Percentiles rank a stretch among this genome's conserved stretches.
Conservation (phyloP, 2,888 invertebrate genomes). For the Phortica okadai region DNA sequence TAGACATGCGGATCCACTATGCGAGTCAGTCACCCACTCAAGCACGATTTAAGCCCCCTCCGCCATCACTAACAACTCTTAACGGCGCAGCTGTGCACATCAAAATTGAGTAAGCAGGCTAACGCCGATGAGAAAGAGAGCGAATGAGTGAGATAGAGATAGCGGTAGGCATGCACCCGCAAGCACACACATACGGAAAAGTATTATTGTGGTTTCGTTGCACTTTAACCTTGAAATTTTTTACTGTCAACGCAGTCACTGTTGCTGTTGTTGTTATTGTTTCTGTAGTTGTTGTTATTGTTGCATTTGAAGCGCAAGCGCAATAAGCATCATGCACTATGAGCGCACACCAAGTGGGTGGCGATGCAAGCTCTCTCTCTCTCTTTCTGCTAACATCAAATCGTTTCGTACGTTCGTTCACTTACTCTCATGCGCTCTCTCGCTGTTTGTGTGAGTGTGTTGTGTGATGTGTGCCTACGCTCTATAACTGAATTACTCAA, state of each 20-base stretch:
- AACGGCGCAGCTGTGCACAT: too few species aligned
- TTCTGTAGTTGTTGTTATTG: slow-evolving; percentile 38
- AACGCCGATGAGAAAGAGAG: neutral
- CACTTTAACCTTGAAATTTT: slow-evolving; percentile 77
- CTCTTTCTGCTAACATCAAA: slow-evolving; percentile 36
- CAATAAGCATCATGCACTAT: slow-evolving; percentile 46
- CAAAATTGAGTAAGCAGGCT: too few species aligned
- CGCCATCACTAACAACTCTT: too few species aligned
- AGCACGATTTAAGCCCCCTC: too few species aligned
- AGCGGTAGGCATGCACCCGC: neutral
- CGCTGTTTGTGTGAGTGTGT: too few species aligned
- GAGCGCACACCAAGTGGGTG: slow-evolving; percentile 35
- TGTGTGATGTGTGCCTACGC: too few species aligned
- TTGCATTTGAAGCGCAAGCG: slow-evolving; percentile 53
- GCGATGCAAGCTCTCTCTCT: slow-evolving; percentile 24
- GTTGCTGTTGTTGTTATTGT: slow-evolving; percentile 34
- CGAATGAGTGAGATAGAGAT: neutral
- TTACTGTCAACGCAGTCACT: slow-evolving; percentile 35
- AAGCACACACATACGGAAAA: slow-evolving; percentile 33
- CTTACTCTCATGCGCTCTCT: too few species aligned
- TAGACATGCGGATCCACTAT: too few species aligned
- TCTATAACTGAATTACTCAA: too few species aligned
- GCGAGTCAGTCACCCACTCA: too few species aligned
- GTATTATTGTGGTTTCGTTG: slow-evolving; percentile 73
- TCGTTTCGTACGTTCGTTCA: too few species aligned